Evolutionary conservation across 2,888 invertebrate genomes (phyloP), one percentile per base, ranked within the genome.

Genomic region (Timema podura): DNA sequence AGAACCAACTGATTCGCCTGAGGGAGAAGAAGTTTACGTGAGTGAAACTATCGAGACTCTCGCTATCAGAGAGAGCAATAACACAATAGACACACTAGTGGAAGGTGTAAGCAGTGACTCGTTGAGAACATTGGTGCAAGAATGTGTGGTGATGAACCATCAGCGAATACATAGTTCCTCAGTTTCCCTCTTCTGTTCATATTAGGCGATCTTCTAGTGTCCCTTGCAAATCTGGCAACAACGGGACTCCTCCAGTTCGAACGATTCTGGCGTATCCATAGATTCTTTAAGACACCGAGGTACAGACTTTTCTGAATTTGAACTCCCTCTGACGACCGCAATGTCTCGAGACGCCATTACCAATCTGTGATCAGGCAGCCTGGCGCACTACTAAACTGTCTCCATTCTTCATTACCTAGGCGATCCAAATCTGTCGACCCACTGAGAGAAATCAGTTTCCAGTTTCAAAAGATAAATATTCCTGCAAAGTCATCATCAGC

Each of bases 241-340:
- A 92, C 84, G 92, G 70, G 92, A 92, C 78, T 92, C 92, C 0
- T 91, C 92, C 5, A 91, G 91, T 77, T 92, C 92, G 15, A 92
- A 92, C 77, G 92, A 93, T 79, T 92, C 92, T 0, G 92, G 92
- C 2, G 92, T 92, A 0, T 90, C 89, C 0, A 89, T 88, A 46
- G 88, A 88, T 69, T 89, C 89, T 0, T 78, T 88, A 61, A 87
- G 87, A 75, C 88, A 88, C 73, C 83, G 87, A 54, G 85, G 83
- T 5, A 84, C 83, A 11, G 89, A 89, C 71, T 87, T 87, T 72
- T 85, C 85, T 67, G 89, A 89, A 73, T 90, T 89, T 76, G 91
- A 91, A 80, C 83, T 87, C 77, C 88, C 90, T 0, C 77, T 87
- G 45, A 87, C 88, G 0, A 85, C 87, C 45, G 84, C 85, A 5